phyloP scores from a whole-genome alignment of 1,140 invertebrate genomes.

The Cydia pomonella region DNA sequence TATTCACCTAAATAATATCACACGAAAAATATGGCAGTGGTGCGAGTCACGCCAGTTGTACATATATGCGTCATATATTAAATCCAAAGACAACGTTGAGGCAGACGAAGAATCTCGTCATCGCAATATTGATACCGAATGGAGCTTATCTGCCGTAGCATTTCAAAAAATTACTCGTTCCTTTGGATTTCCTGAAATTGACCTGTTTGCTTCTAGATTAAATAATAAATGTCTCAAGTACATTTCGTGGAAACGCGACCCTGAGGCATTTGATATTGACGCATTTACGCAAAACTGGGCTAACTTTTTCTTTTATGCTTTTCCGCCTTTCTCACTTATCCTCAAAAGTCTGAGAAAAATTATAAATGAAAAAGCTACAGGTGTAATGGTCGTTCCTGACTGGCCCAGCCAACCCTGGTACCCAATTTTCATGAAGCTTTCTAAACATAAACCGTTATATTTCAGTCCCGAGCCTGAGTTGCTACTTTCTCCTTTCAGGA shows the following conservation, averaged over 20 bases:
- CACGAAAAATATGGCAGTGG: slow-evolving; percentile 32
- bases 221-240: slow-evolving; percentile 35
- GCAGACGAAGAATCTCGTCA: slow-evolving; percentile 36
- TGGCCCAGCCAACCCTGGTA: too few relatives aligned
- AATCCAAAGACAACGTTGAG: slow-evolving; percentile 27
- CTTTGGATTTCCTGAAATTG: slow-evolving; percentile 33
- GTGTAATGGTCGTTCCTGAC: slow-evolving; percentile 39
- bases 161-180: slow-evolving; percentile 14
- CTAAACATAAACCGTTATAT: too few relatives aligned
- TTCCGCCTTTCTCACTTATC: slow-evolving; percentile 41
- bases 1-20: slow-evolving; percentile 18
- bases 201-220: slow-evolving; percentile 33
- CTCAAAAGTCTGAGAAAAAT: slow-evolving; percentile 35
- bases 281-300: slow-evolving; percentile 33
- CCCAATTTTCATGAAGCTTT: too few relatives aligned
- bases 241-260: slow-evolving; percentile 36
- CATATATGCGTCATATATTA: slow-evolving; percentile 36
- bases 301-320: slow-evolving; percentile 34
- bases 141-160: slow-evolving; percentile 11
- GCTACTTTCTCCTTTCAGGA: slow-evolving; percentile 35
- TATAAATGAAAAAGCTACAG: slow-evolving; percentile 34
- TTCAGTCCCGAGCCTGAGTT: not conserved
- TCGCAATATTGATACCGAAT: slow-evolving; percentile 32
- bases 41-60: slow-evolving; percentile 27
- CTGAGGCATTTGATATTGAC: slow-evolving; percentile 32